A percentile compares a stretch with the other conserved stretches of the same genome.
Evolutionary conservation across 2,888 invertebrate species (phyloP).

Genomic region (Oscheius sp.): DNA sequence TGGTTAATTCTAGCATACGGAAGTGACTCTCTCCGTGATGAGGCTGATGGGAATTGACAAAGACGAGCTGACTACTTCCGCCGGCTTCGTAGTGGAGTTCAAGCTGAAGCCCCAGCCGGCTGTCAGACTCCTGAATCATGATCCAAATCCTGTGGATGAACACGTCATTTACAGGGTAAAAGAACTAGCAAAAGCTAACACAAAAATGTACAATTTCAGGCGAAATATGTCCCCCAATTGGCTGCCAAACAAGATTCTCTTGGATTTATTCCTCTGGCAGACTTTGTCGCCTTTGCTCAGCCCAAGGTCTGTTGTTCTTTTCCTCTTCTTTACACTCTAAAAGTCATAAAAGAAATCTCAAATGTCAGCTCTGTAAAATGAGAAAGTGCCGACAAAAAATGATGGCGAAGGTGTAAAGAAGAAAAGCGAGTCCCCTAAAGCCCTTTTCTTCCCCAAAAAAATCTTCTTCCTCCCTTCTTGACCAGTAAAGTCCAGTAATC

Average conservation of each 20-base stretch:
- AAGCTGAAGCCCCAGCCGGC: slow-evolving; percentile 33
- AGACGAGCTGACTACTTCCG: slow-evolving; percentile 54
- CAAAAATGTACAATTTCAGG: slow-evolving; percentile 1
- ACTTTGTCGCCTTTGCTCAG: neutral
- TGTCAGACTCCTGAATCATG: slow-evolving; percentile 53
- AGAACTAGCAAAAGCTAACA: neutral
- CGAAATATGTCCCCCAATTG: neutral
- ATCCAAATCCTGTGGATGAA: slow-evolving; percentile 56
- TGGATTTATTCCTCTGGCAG: slow-evolving; percentile 23
- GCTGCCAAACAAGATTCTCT: neutral
- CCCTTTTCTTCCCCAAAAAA: too few species aligned
- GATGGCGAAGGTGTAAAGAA: too few species aligned
- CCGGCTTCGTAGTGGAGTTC: slow-evolving; percentile 56
- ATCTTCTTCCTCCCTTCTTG: too few species aligned
- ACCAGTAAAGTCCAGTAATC: too few species aligned
- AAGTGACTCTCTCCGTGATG: slow-evolving; percentile 53
- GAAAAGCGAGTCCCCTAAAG: too few species aligned
- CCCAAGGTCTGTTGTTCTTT: neutral
- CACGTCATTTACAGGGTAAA: slow-evolving; percentile 53
- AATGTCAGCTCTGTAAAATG: too few species aligned
- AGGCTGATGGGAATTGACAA: slow-evolving; percentile 47
- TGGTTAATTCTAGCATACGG: slow-evolving; percentile 52
- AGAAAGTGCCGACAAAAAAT: too few species aligned
- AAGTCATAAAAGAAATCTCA: too few species aligned
- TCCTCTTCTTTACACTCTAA: neutral